Evolutionary conservation across 1,140 invertebrate species (phyloP), one percentile per base, ranked within the genome.

Genomic region (Battus philenor): DNA sequence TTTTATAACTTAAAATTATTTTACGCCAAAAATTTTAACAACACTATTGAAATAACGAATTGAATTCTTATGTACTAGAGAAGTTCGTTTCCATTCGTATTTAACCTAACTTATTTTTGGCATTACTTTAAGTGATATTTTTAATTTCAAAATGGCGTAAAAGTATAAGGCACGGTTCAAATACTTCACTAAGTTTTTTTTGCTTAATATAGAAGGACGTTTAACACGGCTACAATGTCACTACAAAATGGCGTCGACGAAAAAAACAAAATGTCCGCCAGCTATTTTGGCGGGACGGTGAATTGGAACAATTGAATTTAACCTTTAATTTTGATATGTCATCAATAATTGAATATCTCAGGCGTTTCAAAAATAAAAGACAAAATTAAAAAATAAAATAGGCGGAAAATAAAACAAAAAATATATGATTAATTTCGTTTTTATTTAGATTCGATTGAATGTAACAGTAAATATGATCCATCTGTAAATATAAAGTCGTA

Each of bases 121-220:
- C 69, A 76, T 68, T 79, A 76, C 48, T 66, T 63, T 72, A 73
- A 63, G 65, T 77, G 71, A 74, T 76, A 79, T 74, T 78, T n/a
- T 77, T 77, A 74, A 51, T 68, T 60, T 73, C 69, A 79, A 76
- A 79, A 79, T 82, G 75, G 78, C 78, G 47, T 82, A 82, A 77
- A 79, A 79, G 72, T 79, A 82, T 82, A 82, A 82, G 78, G 78
- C 78, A 82, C 78, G 65, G 68, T 78, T 71, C 66, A 58, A 70
- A 68, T 77, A 75, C 63, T 66, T 68, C 44, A 76, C 72, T 78
- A 72, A 73, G 68, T 59, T 74, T 72, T 59, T 59, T 61, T 59
- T 46, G 47, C 53, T 70, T 61, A 68, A 67, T 67, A 59, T 74
- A 69, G 68, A 74, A 78, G 78, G 76, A 82, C 76, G 76, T 75